Conservation (phyloP, 2,797 vertebrate genomes). For the Mus minutoides region DNA sequence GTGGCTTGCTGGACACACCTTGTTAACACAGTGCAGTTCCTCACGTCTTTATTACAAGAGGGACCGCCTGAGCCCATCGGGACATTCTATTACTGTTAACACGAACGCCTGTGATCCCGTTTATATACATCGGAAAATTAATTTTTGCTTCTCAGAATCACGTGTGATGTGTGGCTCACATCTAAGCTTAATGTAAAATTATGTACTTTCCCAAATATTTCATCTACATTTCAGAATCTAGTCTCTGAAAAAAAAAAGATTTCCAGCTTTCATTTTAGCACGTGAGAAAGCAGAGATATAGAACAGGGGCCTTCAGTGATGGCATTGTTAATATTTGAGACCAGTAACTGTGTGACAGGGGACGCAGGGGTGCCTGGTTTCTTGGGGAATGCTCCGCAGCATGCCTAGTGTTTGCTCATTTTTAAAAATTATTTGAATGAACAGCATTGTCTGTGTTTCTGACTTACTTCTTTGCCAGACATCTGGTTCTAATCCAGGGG, state of each 20-base stretch:
- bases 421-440: conserved; percentile 31
- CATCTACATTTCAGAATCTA: conserved; percentile 16
- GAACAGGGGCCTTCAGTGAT: background rate
- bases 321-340: background rate
- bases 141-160: conserved; percentile 67
- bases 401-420: background rate
- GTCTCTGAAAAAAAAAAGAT: background rate
- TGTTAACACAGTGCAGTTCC: conserved; percentile 72
- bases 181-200: conserved; percentile 12
- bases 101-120: conserved; percentile 65
- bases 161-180: conserved; percentile 63
- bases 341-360: background rate
- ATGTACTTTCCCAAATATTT: background rate
- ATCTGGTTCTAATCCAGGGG: conserved; percentile 56
- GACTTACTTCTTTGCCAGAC: conserved; percentile 47
- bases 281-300: background rate
- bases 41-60: background rate
- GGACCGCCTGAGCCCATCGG: conserved; percentile 60
- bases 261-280: background rate
- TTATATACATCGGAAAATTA: conserved; percentile 12
- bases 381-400: fast-evolving
- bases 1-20: conserved; percentile 77
- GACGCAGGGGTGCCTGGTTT: background rate
- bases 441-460: conserved; percentile 59
- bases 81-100: conserved; percentile 61